phyloP scores from a whole-genome alignment of 2,113 vertebrate species.

The Nestor notabilis region DNA sequence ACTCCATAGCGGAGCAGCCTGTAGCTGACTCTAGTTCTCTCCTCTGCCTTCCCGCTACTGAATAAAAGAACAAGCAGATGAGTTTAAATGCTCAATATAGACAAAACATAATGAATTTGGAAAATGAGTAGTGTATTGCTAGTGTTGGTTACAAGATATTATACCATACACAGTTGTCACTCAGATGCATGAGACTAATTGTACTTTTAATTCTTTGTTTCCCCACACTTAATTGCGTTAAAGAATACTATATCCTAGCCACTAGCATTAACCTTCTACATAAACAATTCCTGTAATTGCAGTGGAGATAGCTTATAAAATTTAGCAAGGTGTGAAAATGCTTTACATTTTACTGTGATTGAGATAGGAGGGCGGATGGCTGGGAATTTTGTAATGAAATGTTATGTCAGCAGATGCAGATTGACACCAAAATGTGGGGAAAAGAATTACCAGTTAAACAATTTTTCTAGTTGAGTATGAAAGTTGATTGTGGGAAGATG shows the following conservation, averaged over 20 bases:
- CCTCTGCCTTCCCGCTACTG: background rate
- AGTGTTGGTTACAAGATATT: background rate
- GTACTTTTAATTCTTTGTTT: constrained; percentile 29
- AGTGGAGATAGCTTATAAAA: background rate
- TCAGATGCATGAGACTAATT: background rate
- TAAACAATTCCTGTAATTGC: constrained; percentile 28
- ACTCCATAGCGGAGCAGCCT: background rate
- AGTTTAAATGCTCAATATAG: background rate
- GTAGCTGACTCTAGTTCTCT: background rate
- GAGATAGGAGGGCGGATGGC: constrained; percentile 1
- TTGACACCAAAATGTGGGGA: background rate
- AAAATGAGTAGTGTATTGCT: background rate
- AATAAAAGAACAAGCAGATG: background rate
- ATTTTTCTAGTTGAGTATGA: background rate
- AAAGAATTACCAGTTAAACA: background rate
- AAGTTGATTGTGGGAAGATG: background rate
- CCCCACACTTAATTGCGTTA: background rate
- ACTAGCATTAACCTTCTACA: constrained; percentile 1
- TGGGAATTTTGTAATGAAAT: constrained; percentile 25
- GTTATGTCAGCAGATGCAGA: background rate
- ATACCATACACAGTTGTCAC: background rate
- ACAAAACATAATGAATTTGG: background rate
- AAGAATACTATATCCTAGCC: background rate
- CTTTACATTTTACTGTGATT: background rate
- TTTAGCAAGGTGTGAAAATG: constrained; percentile 11